Evolutionary conservation across 1,140 invertebrate genomes (phyloP), one percentile per base, ranked within the genome.

Genomic region (Drosophila ercepeae): DNA sequence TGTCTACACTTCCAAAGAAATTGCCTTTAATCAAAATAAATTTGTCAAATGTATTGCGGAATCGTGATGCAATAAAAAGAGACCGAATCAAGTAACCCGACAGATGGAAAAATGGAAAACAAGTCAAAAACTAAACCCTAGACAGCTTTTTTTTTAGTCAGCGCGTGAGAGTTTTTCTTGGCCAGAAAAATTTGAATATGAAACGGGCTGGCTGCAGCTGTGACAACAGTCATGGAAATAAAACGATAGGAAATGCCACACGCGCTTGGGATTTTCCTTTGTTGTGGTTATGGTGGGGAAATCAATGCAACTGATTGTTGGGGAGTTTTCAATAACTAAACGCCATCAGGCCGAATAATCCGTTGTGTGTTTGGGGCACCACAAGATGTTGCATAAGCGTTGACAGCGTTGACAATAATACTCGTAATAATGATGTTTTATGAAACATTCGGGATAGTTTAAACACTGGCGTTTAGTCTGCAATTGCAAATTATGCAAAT

Each of bases 1-100:
- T 74, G 78, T 63, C 74, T 61, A 55, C 61, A 73, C 68, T 63
- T 76, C 44, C 59, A 72, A 82, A 78, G 78, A 83, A 83, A 83
- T 83, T 75, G 79, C 57, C 61, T 72, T 75, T 84, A 83, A 79
- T 83, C 77, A 84, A 84, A 84, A 84, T 83, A 84, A 79, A 83
- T 84, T 83, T 83, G 75, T 83, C 79, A 83, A 83, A 84, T 75
- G 75, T 78, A 78, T 84, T 84, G 81, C 71, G 45, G 29, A 84
- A 70, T 81, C 79, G 79, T 83, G 79, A 83, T 74, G 75, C 54
- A 84, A 83, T 83, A 83, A 83, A 82, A 82, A 71, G 39, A 70
- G 39, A 77, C 23, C 59, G 44, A 58, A 21, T 16, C 21, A 27
- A 53, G 16, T 55, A 49, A 59, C 51, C 42, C 48, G 21, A 49